phyloP scores from a whole-genome alignment of 2,797 vertebrate genomes.

The Sebastes variabilis region DNA sequence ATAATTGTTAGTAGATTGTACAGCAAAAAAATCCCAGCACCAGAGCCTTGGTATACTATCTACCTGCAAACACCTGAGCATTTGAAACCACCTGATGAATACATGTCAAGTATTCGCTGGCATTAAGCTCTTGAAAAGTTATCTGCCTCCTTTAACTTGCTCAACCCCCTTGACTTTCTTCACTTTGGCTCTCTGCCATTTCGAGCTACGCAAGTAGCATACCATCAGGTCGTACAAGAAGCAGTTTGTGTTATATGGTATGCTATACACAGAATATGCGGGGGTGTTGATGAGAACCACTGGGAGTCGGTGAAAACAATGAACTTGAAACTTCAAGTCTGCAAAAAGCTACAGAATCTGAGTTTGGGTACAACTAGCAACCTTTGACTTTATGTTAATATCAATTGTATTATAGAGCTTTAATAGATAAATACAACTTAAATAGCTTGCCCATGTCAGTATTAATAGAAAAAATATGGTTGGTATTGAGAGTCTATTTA shows the following conservation, averaged over 20 bases:
- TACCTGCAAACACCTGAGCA: background rate
- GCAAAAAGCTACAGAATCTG: background rate
- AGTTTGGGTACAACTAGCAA: background rate
- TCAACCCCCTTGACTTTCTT: background rate
- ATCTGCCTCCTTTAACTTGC: background rate
- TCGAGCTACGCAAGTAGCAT: background rate
- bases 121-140: background rate
- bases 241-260: background rate
- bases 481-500: background rate
- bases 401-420: background rate
- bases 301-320: conserved; percentile 9
- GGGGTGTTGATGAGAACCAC: conserved; percentile 5
- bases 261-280: background rate
- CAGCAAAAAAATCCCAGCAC: background rate
- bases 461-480: background rate
- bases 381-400: background rate
- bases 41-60: background rate
- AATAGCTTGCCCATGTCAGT: background rate
- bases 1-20: background rate
- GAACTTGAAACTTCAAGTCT: background rate
- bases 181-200: background rate
- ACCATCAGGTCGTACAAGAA: background rate
- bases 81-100: background rate
- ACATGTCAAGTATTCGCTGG: background rate
- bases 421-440: background rate